Evolutionary conservation across 2,113 vertebrate genomes (phyloP), one percentile per base, ranked within the genome.

Genomic region (Electrona antarctica): DNA sequence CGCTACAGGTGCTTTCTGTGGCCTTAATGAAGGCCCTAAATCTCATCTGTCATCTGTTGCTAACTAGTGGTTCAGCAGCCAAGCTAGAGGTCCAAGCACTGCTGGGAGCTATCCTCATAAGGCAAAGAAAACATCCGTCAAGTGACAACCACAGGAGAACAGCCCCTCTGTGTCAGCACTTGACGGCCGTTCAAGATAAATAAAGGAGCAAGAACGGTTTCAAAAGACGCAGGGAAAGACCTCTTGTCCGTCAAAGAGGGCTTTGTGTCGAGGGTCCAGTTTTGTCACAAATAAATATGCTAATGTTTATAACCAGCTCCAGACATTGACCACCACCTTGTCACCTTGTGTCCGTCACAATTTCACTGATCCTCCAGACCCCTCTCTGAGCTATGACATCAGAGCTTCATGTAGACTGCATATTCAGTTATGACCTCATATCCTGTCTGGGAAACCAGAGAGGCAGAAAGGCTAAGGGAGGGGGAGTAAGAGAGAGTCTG

Each of bases 401-500:
- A 79, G 76, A 69, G 60, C 80, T 77, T 81, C 63, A 78, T 47
- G 3, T 75, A 57, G 67, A 76, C 75, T 76, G 67, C 70, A 80
- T 79, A 85, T 81, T 79, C 71, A 78, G 83, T 57, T 66, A 91
- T 92, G 89, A 92, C 88, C 86, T 91, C 84, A 93, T 90, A 86
- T 93, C 88, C 91, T 92, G 89, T 91, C 87, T 90, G 85, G 79
- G 78, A 74, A 49, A 78, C 79, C 82, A 74, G 57, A 75, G 68
- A 74, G 87, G 64, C 47, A 52, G 71, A 54, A 51, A 21, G 29
- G 46, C 29, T 54, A 62, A 62, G 61, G 54, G 48, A 80, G 79
- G 71, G 64, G 66, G 41, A 28, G 7, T 7, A 14, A 69, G 67
- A 71, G 73, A 68, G 72, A 83, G 82, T 76, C 75, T 85, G 79